These are phyloP conservation scores for Podarcis cretensis DNA, from an alignment of 2,113 vertebrate species.

Conservation along the genomic window DNA sequence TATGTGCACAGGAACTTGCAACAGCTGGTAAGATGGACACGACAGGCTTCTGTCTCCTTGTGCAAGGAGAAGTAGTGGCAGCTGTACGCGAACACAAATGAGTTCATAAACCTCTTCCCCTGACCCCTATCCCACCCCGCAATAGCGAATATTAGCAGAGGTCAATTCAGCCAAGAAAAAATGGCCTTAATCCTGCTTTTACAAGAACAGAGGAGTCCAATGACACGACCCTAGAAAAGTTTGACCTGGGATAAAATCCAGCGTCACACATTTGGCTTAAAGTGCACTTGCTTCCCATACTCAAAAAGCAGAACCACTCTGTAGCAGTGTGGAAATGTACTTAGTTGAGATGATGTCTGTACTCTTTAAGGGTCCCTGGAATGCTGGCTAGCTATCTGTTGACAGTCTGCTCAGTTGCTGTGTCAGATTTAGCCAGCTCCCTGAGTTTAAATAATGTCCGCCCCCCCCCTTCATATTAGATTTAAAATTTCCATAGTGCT, in stretches of 20 bases:
- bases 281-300: conserved; percentile 50
- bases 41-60: neutral
- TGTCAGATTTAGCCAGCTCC: conserved; percentile 39
- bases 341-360: neutral
- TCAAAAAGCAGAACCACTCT: conserved; percentile 28
- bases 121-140: neutral
- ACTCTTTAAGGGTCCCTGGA: conserved; percentile 24
- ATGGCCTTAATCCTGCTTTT: neutral
- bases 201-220: neutral
- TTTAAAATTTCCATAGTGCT: conserved; percentile 10
- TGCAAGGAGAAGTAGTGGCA: neutral
- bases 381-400: conserved; percentile 10
- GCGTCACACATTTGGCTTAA: conserved; percentile 47
- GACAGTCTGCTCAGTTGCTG: conserved; percentile 32
- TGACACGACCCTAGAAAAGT: conserved; percentile 4
- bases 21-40: neutral
- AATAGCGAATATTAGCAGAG: neutral
- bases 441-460: conserved; percentile 13
- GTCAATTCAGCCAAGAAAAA: conserved; percentile 40
- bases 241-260: neutral
- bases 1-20: neutral
- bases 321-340: conserved; percentile 7
- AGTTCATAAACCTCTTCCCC: conserved; percentile 1
- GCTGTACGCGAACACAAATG: neutral
- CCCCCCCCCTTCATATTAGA: neutral